phyloP scores from a whole-genome alignment of 2,113 vertebrate genomes.

The Aphyosemion australe region DNA sequence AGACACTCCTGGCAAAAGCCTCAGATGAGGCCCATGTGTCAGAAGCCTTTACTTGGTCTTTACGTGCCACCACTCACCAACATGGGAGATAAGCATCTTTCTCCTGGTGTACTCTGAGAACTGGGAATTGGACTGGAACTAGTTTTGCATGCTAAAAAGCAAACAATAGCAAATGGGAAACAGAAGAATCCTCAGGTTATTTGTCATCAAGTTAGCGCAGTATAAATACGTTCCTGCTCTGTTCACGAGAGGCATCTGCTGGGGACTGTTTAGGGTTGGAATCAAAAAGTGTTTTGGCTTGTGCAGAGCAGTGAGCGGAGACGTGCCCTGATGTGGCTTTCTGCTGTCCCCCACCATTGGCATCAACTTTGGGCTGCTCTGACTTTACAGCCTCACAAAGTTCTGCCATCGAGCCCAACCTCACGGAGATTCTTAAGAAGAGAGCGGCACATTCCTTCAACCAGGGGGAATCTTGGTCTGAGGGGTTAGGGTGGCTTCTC shows the following conservation, averaged over 20 bases:
- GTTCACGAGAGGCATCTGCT: slow-evolving; percentile 37
- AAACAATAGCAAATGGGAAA: slow-evolving; percentile 65
- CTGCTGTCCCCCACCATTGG: slow-evolving; percentile 47
- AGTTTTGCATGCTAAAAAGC: slow-evolving; percentile 64
- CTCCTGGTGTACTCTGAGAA: slow-evolving; percentile 9
- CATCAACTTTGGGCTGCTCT: slow-evolving; percentile 49
- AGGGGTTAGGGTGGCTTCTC: slow-evolving; percentile 74
- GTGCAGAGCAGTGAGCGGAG: slow-evolving; percentile 25
- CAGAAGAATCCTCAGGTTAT: slow-evolving; percentile 65
- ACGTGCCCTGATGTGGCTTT: slow-evolving; percentile 51
- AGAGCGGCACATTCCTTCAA: slow-evolving; percentile 66
- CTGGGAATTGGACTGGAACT: slow-evolving; percentile 39
- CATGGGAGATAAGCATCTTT: slow-evolving; percentile 61
- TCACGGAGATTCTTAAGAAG: slow-evolving; percentile 58
- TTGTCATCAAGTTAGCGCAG: slow-evolving; percentile 71
- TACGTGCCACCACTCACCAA: slow-evolving; percentile 53
- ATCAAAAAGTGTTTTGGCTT: slow-evolving; percentile 41
- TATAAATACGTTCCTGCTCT: slow-evolving; percentile 49
- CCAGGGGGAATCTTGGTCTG: slow-evolving; percentile 51
- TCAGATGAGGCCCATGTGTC: slow-evolving; percentile 70
- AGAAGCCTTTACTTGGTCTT: slow-evolving; percentile 52
- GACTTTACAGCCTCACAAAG: slow-evolving; percentile 49
- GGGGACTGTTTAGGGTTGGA: slow-evolving; percentile 36
- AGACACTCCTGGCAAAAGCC: slow-evolving; percentile 50
- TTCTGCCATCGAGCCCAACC: slow-evolving; percentile 52